Percentiles rank a stretch among this genome's conserved stretches.
Conservation (phyloP, 2,113 vertebrate species). For the Dipodomys stephensi region DNA sequence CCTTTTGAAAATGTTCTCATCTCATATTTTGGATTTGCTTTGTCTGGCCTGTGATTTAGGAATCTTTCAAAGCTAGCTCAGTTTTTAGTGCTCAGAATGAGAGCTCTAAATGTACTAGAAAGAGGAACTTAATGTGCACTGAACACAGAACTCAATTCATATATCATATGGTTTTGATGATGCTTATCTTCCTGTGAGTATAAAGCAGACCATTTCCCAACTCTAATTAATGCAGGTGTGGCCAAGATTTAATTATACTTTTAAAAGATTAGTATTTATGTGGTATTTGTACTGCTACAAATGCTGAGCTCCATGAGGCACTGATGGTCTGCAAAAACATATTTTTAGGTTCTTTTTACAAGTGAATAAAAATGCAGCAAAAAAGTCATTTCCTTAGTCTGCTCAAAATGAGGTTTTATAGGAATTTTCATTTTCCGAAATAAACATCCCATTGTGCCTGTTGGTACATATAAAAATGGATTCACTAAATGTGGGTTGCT, state of each 20-base stretch:
- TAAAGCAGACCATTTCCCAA: background rate
- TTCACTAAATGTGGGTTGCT: constrained; percentile 68
- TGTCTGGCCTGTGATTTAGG: background rate
- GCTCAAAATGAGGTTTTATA: constrained; percentile 46
- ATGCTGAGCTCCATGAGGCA: background rate
- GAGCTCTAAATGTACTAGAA: background rate
- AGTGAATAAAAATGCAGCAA: background rate
- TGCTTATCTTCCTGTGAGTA: background rate
- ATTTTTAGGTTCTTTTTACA: background rate
- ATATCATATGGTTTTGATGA: background rate
- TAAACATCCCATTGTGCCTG: constrained; percentile 28
- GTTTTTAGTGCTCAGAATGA: background rate
- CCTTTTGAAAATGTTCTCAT: background rate
- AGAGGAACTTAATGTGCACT: background rate
- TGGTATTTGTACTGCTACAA: background rate
- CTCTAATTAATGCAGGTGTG: background rate
- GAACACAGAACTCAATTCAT: background rate
- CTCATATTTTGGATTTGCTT: background rate
- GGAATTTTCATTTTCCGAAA: constrained; percentile 44
- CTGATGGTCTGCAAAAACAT: background rate
- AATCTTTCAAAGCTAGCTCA: background rate
- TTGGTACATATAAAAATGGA: constrained; percentile 40
- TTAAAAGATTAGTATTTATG: background rate
- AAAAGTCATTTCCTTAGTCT: constrained; percentile 13
- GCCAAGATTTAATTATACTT: background rate